Evolutionary conservation across 1,140 invertebrate genomes (phyloP).

Genomic region (Maconellicoccus hirsutus): DNA sequence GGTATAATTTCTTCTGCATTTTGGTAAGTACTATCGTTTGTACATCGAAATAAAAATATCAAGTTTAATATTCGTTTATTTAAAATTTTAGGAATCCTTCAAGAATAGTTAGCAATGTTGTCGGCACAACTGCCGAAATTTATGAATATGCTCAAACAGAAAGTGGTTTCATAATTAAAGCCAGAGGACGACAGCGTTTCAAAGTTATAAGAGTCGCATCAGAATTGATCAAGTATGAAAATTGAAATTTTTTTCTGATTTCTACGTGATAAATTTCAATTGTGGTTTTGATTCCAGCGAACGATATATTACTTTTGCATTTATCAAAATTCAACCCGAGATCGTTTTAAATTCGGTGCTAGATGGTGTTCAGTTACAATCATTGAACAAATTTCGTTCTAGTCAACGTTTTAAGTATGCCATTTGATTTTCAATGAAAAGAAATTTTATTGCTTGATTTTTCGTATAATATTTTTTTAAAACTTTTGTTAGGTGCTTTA

Average conservation of each 20-base stretch:
- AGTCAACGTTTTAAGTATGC: constrained; percentile 21
- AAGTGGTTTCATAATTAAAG: constrained; percentile 41
- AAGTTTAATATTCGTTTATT: background rate
- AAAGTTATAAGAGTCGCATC: constrained; percentile 37
- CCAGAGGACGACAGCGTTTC: constrained; percentile 55
- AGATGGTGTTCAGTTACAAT: constrained; percentile 16
- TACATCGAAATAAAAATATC: background rate
- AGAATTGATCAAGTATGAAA: constrained; percentile 10
- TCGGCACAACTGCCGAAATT: constrained; percentile 59
- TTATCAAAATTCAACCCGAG: constrained; percentile 55
- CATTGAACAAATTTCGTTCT: constrained; percentile 26
- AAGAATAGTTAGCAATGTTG: background rate
- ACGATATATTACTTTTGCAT: constrained; percentile 34
- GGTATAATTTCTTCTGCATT: constrained; percentile 34
- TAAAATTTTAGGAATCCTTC: background rate
- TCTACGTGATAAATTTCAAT: constrained; percentile 24
- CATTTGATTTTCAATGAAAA: background rate
- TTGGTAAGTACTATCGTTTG: constrained; percentile 23
- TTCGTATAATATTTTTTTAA: background rate
- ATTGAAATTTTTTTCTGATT: background rate
- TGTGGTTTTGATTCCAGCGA: constrained; percentile 25
- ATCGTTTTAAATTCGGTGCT: constrained; percentile 36
- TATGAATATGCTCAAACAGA: constrained; percentile 46
- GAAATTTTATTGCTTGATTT: background rate
- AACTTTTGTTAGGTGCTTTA: constrained; percentile 27